Percentiles rank a stretch among this genome's conserved stretches.
phyloP scores from a whole-genome alignment of 30 jellyfish, hydroid and myxozoan genomes.

The Sanderia malayensis region DNA sequence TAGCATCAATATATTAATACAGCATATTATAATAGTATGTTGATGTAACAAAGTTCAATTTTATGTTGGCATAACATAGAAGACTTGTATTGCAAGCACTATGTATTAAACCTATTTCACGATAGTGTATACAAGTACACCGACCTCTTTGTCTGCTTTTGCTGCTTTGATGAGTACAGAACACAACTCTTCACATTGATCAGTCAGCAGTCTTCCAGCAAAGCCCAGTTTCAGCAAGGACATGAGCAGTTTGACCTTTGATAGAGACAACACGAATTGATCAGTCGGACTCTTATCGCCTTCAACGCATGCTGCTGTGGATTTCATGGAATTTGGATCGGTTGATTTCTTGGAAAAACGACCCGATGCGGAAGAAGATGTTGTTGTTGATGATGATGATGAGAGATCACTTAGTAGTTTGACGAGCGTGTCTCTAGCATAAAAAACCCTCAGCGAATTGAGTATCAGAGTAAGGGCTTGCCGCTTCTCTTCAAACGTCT shows the following conservation, averaged over 20 bases:
- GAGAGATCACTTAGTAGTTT: constrained; percentile 27
- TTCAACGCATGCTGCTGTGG: constrained; percentile 17
- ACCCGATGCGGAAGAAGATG: neutral
- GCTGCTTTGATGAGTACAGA: constrained; percentile 37
- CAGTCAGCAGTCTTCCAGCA: constrained; percentile 43
- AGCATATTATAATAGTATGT: too few species aligned
- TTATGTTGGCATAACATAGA: too few species aligned
- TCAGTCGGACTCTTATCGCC: neutral
- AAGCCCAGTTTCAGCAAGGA: constrained; percentile 54
- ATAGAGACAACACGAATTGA: constrained; percentile 17
- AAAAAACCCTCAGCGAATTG: constrained; percentile 50
- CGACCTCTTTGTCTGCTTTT: constrained; percentile 49
- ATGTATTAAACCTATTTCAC: too few species aligned
- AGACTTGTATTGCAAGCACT: too few species aligned
- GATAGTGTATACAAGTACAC: too few species aligned
- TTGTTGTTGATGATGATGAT: too few species aligned
- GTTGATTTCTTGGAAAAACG: constrained; percentile 7
- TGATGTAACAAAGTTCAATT: too few species aligned
- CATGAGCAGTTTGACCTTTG: constrained; percentile 40
- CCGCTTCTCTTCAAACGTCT: constrained; percentile 38
- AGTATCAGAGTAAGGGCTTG: constrained; percentile 36
- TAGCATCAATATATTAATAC: too few species aligned
- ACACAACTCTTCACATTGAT: constrained; percentile 30
- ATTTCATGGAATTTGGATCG: constrained; percentile 1
- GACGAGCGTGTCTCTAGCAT: constrained; percentile 50